These are phyloP conservation scores for Hesperia comma DNA, from an alignment of 2,888 invertebrate species.

Conservation along the genomic window DNA sequence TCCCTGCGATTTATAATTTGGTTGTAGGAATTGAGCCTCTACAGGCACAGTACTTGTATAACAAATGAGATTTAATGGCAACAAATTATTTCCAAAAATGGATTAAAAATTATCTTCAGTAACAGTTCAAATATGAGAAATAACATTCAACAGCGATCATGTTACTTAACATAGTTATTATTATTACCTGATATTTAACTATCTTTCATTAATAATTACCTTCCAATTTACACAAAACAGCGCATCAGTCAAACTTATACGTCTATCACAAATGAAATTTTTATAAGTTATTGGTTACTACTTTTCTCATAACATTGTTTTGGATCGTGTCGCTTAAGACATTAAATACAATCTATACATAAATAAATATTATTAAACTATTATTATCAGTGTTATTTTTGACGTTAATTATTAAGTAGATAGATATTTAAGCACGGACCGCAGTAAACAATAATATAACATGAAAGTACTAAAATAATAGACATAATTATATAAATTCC, in stretches of 20 bases:
- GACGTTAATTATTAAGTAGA: slow-evolving; percentile 27
- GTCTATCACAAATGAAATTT: background rate
- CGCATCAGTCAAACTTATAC: slow-evolving; percentile 1
- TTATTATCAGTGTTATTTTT: background rate
- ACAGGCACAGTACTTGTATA: background rate
- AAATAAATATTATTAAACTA: too few relatives aligned
- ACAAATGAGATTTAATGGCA: slow-evolving; percentile 17
- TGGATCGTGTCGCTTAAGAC: too few relatives aligned
- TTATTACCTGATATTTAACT: background rate
- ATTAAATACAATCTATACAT: too few relatives aligned
- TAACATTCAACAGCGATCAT: too few relatives aligned
- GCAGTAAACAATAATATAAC: slow-evolving; percentile 13
- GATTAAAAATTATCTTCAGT: background rate
- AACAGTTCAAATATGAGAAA: too few relatives aligned
- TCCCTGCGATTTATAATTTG: background rate
- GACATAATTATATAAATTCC: background rate
- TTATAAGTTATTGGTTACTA: too few relatives aligned
- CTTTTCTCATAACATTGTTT: too few relatives aligned
- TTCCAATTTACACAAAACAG: background rate
- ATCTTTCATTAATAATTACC: background rate
- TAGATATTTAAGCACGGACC: slow-evolving; percentile 30
- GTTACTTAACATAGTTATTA: too few relatives aligned
- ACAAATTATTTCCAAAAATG: slow-evolving; percentile 5
- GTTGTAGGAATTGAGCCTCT: slow-evolving; percentile 13
- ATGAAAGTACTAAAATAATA: slow-evolving; percentile 10